phyloP scores from a whole-genome alignment of 2,113 vertebrate genomes.

The Platichthys stellatus region DNA sequence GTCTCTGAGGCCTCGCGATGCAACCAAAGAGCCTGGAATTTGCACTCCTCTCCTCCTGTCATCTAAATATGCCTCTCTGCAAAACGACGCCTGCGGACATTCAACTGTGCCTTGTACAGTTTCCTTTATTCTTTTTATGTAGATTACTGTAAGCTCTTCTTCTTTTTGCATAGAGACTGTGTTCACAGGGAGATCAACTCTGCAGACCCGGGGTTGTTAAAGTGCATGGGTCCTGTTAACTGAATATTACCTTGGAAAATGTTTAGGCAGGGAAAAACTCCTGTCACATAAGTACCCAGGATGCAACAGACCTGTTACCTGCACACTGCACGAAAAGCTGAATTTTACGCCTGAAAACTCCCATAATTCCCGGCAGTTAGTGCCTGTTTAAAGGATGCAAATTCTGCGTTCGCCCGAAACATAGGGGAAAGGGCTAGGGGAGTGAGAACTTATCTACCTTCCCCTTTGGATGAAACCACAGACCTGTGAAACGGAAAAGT shows the following conservation, averaged over 20 bases:
- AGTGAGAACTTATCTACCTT: no score
- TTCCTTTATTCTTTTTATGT: conserved; percentile 33
- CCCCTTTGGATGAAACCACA: no score
- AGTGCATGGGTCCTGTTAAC: conserved; percentile 10
- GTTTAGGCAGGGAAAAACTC: neutral
- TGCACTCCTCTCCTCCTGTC: conserved; percentile 45
- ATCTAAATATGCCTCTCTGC: conserved; percentile 15
- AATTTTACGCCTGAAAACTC: no score
- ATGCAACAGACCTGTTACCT: conserved; percentile 15
- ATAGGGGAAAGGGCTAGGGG: no score
- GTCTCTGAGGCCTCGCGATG: conserved; percentile 44
- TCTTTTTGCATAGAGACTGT: conserved; percentile 26
- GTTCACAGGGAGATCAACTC: conserved; percentile 27
- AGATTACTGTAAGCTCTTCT: conserved; percentile 23
- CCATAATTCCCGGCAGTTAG: no score
- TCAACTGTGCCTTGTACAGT: conserved; percentile 74
- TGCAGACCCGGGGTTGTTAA: conserved; percentile 24
- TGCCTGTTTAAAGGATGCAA: no score
- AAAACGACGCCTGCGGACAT: conserved; percentile 51
- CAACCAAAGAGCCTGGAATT: conserved; percentile 68
- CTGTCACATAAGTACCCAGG: neutral
- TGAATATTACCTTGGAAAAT: no score
- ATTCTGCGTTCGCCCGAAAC: no score
- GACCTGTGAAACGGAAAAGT: no score
- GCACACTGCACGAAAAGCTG: no score